Evolutionary conservation across 1,140 invertebrate species (phyloP).

Genomic region (Calephelis virginiensis): DNA sequence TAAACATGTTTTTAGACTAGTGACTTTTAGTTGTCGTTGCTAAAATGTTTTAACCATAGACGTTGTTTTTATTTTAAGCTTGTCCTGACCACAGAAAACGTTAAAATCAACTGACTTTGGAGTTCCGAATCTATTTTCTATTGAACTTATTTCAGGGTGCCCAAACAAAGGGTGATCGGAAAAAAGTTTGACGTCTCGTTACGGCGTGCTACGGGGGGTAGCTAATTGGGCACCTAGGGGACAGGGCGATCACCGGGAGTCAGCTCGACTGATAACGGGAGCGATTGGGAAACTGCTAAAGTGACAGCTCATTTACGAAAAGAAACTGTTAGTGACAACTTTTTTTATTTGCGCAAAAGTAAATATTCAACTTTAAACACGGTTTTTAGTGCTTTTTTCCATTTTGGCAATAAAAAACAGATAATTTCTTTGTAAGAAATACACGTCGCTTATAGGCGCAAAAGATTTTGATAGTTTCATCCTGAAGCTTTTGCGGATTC

Average conservation of each 20-base stretch:
- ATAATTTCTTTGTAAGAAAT: too few species aligned
- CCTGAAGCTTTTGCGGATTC: too few species aligned
- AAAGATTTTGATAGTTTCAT: too few species aligned
- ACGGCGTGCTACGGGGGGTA: slow-evolving; percentile 11
- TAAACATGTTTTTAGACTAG: too few species aligned
- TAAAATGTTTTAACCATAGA: too few species aligned
- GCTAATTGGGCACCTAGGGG: slow-evolving; percentile 24
- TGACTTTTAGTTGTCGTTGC: too few species aligned
- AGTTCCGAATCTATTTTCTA: slow-evolving; percentile 5
- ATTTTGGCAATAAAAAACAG: too few species aligned
- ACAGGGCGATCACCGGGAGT: slow-evolving; percentile 14
- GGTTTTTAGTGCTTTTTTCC: neutral
- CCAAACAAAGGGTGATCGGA: slow-evolving; percentile 21
- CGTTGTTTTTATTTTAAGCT: too few species aligned
- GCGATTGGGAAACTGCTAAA: neutral
- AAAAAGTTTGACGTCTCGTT: slow-evolving; percentile 26
- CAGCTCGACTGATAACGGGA: slow-evolving; percentile 13
- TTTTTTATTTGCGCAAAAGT: neutral
- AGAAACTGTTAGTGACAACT: slow-evolving; percentile 3
- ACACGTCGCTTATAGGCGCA: too few species aligned
- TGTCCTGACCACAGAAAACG: neutral
- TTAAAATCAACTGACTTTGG: neutral
- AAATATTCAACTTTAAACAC: neutral
- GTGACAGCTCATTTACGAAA: neutral
- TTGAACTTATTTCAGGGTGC: slow-evolving; percentile 7